phyloP scores from a whole-genome alignment of 2,797 vertebrate genomes.

The Parotocinclus haroldoi region DNA sequence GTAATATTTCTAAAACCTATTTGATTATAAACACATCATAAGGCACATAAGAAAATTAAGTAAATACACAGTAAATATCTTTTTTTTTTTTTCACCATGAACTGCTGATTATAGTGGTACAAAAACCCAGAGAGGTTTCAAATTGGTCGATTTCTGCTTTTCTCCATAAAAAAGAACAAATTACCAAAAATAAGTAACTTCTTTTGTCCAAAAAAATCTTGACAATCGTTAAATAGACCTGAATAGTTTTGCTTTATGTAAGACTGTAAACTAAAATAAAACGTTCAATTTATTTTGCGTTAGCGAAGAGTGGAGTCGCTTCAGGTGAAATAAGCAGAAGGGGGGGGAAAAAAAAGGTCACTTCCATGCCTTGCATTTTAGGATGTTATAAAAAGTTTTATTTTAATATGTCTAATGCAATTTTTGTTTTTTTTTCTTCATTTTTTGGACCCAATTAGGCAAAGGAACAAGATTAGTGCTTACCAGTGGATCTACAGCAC shows the following conservation, averaged over 20 bases:
- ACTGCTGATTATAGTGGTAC: constrained; percentile 76
- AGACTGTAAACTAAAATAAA: constrained; percentile 73
- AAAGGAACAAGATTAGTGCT: not conserved
- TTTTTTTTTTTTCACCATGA: constrained; percentile 56
- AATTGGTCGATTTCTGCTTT: constrained; percentile 60
- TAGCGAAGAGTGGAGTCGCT: constrained; percentile 43
- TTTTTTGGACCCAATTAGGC: not conserved
- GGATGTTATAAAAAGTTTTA: not conserved
- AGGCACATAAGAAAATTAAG: constrained; percentile 84
- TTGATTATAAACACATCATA: constrained; percentile 78
- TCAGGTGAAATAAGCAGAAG: constrained; percentile 38
- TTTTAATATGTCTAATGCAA: not conserved
- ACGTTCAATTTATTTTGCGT: constrained; percentile 48
- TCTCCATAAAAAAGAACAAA: constrained; percentile 69
- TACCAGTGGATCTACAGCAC: constrained; percentile 11
- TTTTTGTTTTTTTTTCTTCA: not conserved
- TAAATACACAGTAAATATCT: constrained; percentile 77
- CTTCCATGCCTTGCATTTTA: constrained; percentile 48
- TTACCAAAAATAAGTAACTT: constrained; percentile 82
- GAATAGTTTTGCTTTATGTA: constrained; percentile 72
- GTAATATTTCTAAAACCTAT: constrained; percentile 72
- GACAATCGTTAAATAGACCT: constrained; percentile 76
- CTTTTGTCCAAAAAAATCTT: constrained; percentile 72
- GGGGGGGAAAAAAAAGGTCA: constrained; percentile 39
- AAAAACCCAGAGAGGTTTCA: constrained; percentile 73